Percentiles rank a stretch among this genome's conserved stretches.
Conservation (phyloP, 1,140 invertebrate genomes). For the Drosophila sulfurigaster region DNA sequence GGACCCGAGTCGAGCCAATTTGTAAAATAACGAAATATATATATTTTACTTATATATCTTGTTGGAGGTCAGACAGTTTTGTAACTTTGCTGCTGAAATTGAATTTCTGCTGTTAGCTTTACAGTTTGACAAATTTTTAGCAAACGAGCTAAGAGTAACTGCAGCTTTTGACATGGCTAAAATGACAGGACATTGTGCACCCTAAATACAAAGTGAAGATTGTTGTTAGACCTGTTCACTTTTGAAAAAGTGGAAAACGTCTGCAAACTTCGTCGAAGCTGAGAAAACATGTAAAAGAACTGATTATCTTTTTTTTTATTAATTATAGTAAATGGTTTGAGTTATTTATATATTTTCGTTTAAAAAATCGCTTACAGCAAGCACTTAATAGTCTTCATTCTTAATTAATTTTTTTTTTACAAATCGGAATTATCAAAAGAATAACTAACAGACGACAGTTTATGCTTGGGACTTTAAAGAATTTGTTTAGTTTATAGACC, state of each 20-base stretch:
- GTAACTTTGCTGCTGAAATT: slow-evolving; percentile 66
- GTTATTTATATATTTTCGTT: too few species aligned
- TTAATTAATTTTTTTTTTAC: too few species aligned
- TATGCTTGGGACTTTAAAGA: too few species aligned
- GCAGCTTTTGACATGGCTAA: slow-evolving; percentile 40
- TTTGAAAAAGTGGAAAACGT: neutral
- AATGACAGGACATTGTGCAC: slow-evolving; percentile 33
- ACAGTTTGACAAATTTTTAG: slow-evolving; percentile 75
- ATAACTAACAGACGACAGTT: too few species aligned
- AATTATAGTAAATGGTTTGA: too few species aligned
- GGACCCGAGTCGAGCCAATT: slow-evolving; percentile 68
- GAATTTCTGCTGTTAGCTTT: slow-evolving; percentile 72
- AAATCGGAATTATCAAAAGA: too few species aligned
- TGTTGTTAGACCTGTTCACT: neutral
- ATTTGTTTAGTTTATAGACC: too few species aligned
- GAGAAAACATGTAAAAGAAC: too few species aligned
- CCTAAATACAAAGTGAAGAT: neutral
- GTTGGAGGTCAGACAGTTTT: slow-evolving; percentile 59
- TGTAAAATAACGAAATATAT: slow-evolving; percentile 65
- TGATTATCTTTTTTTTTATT: too few species aligned
- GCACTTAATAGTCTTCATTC: too few species aligned
- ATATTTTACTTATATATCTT: slow-evolving; percentile 56
- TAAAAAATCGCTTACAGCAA: too few species aligned
- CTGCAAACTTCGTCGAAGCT: too few species aligned
- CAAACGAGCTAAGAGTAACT: slow-evolving; percentile 63